Evolutionary conservation across 2,113 vertebrate genomes (phyloP).

Genomic region (Scatophagus argus): DNA sequence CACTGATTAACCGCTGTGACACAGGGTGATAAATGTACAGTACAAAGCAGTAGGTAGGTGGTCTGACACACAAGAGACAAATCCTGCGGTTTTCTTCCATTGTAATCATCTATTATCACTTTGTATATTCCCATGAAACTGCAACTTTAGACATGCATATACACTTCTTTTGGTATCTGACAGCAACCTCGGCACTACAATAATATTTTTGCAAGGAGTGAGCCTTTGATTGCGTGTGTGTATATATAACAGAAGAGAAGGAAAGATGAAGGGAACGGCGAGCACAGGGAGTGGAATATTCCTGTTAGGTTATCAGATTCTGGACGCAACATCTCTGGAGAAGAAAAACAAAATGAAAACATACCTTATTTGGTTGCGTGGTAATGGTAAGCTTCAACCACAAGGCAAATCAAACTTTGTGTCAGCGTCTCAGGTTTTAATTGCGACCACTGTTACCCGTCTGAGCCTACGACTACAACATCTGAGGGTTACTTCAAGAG

Average conservation of each 20-base stretch:
- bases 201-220: slow-evolving; percentile 29
- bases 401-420: background rate
- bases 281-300: background rate
- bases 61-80: slow-evolving; percentile 36
- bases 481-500: background rate
- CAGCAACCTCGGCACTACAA: slow-evolving; percentile 1
- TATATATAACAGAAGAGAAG: background rate
- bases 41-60: slow-evolving; percentile 36
- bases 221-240: slow-evolving; percentile 23
- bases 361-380: background rate
- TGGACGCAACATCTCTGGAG: background rate
- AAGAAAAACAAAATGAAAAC: background rate
- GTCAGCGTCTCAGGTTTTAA: background rate
- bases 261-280: background rate
- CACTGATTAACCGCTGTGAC: slow-evolving; percentile 39
- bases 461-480: background rate
- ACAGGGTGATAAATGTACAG: slow-evolving; percentile 39
- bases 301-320: background rate
- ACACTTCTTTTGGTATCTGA: slow-evolving; percentile 16
- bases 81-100: background rate
- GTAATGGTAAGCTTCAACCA: background rate
- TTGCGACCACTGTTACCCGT: background rate
- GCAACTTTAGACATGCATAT: background rate
- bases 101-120: slow-evolving; percentile 20
- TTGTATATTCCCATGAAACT: slow-evolving; percentile 3